Base-by-base conservation (phyloP, 2,797 vertebrate genomes). In the Helostoma temminkii region DNA sequence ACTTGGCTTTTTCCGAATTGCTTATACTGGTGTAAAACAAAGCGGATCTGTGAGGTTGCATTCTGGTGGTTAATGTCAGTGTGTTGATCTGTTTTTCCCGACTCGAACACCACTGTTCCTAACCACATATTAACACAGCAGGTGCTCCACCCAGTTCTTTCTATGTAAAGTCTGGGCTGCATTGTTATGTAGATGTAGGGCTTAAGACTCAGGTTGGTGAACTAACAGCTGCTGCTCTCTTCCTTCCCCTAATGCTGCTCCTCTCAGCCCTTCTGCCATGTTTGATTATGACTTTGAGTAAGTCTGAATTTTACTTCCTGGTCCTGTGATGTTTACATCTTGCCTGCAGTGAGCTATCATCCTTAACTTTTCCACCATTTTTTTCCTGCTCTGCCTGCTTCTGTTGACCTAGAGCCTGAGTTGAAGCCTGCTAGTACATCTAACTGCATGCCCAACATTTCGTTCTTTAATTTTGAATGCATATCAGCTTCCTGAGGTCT, bases 281-380 rank as follows among this genome's bases (percentile, higher is more conserved):
- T 99, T 98, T 99, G 97, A 99, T 97, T 99, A 99, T 99, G 98
- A 99, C 97, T 99, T 99, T 95, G 98, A 99, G 98, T 99, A 99
- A 99, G 98, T 99, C 94, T 93, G 93, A 94, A 94, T 92, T 94
- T 95, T 95, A 92, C 93, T 86, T 93, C 95, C 94, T 94, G 95
- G 87, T 94, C 93, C 93, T 95, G 93, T 95, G 91, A 90, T 94
- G 90, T 93, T 72, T 48, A 65, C 82, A 36, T 82, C 79, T 72
- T 78, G 81, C 77, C 78, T 83, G 71, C 83, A 67, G 46, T 49
- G 28, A 70, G 43, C 47, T 26, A 73, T 48, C 82, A 74, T 81
- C 67, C 63, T 80, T 26, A 19, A 43, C 70, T 18, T 55, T 32
- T 57, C 74, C 63, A 49, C 66, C 5, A 2, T 60, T 62, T 45